Evolutionary conservation across 1,140 invertebrate species (phyloP).

Genomic region (Thaumatotibia leucotreta): DNA sequence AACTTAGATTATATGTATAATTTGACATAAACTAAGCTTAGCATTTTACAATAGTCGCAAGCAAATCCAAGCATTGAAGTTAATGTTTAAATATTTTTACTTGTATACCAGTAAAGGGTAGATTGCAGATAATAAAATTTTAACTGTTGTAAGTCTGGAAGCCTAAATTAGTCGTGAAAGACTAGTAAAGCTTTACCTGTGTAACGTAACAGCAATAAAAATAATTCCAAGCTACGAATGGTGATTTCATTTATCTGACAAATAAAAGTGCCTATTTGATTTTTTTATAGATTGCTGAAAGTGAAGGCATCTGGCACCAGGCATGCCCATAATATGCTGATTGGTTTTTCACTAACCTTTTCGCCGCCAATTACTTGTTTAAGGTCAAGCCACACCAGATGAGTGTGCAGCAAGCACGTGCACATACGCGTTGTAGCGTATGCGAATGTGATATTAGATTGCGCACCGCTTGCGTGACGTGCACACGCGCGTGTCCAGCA

Average conservation of each 20-base stretch:
- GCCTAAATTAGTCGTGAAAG: neutral
- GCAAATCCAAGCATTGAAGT: neutral
- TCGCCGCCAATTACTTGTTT: too few species aligned
- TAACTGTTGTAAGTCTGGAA: slow-evolving; percentile 10
- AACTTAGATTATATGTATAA: neutral
- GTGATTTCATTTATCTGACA: neutral
- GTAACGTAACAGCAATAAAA: neutral
- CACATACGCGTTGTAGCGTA: too few species aligned
- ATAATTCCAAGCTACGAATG: neutral
- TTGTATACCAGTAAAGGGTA: neutral
- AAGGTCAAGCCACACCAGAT: too few species aligned
- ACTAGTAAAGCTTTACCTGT: neutral
- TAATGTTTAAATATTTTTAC: neutral
- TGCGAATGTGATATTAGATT: too few species aligned
- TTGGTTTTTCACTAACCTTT: too few species aligned
- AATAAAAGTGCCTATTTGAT: too few species aligned
- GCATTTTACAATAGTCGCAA: neutral
- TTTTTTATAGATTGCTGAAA: too few species aligned
- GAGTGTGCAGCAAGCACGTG: too few species aligned
- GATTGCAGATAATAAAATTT: neutral
- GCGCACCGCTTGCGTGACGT: too few species aligned
- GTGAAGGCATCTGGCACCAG: too few species aligned
- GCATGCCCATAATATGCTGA: too few species aligned
- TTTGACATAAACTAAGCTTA: neutral
- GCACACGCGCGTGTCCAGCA: too few species aligned